Percentiles rank a stretch among this genome's conserved stretches.
These are phyloP conservation scores for Tenthredo distinguenda DNA, from an alignment of 2,888 invertebrate genomes.

Conservation along the genomic window DNA sequence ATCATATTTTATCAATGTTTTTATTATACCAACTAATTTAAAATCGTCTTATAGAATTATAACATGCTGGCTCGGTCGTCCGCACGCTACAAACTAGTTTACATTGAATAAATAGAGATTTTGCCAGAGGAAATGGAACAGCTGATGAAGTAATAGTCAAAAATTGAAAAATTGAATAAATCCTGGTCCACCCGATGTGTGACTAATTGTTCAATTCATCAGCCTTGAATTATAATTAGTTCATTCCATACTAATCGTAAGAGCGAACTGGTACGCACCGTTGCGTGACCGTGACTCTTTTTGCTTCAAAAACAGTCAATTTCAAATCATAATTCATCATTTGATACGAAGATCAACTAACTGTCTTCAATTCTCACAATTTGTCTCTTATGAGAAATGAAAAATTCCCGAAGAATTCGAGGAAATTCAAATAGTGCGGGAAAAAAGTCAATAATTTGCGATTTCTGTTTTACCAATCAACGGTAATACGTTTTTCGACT, in stretches of 20 bases:
- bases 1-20: neutral
- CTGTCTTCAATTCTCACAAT: neutral
- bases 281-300: neutral
- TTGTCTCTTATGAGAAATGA: neutral
- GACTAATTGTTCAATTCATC: slow-evolving; percentile 24
- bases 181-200: neutral
- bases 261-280: neutral
- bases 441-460: neutral
- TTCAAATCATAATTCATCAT: neutral
- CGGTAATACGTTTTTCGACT: neutral
- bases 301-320: neutral
- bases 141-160: neutral
- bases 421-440: neutral
- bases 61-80: neutral
- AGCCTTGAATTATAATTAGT: slow-evolving; percentile 24
- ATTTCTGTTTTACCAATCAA: slow-evolving; percentile 18
- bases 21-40: neutral
- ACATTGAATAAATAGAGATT: slow-evolving; percentile 9
- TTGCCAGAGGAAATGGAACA: neutral
- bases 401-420: neutral
- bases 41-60: neutral
- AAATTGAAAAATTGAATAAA: neutral
- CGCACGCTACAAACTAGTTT: slow-evolving; percentile 14
- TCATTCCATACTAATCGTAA: neutral
- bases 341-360: neutral